Base-by-base conservation (phyloP, 2,797 vertebrate species). In the Channa striata region DNA sequence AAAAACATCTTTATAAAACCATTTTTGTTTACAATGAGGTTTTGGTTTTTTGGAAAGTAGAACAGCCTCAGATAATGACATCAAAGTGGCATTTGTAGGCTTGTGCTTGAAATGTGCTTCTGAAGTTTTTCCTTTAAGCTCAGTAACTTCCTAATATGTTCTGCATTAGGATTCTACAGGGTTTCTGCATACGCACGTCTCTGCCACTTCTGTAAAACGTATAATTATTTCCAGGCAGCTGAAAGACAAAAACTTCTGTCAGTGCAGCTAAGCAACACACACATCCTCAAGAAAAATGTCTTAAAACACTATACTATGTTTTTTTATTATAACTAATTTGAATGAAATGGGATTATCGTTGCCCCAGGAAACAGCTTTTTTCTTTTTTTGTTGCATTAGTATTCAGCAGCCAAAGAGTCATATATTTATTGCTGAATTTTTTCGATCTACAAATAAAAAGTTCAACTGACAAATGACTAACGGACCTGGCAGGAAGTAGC, bases 11-110 rank as follows among this genome's bases (percentile, higher is more conserved):
- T 42, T 48, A 33, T 21, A 19, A 57, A 61, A 34, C 10, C 20
- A 54, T 17, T 58, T 20, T 37, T 20, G 11, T 16, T n/a, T 17
- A n/a, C 16, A 8, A 9, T 60, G 30, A 51, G 33, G 57, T 52
- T 76, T 66, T 30, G 6, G 23, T 20, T 7, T 56, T 62, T 36
- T 21, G 5, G n/a, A 71, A 50, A 71, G 60, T 48, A 58, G 49
- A 59, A 59, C 71, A 78, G 37, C 66, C 61, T 9, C 52, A 70
- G 60, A 79, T 71, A 53, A 79, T 79, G 62, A 64, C 68, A 70
- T 81, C 60, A 80, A 74, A 74, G 60, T 56, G 59, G 44, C 62
- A 52, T 64, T 69, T 20, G 23, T 57, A 5, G 56, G 64, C n/a
- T n/a, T n/a, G n/a, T n/a, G n/a, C n/a, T n/a, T 46, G n/a, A 40